phyloP scores from a whole-genome alignment of 2,888 invertebrate genomes.

The Barypeithes pellucidus region DNA sequence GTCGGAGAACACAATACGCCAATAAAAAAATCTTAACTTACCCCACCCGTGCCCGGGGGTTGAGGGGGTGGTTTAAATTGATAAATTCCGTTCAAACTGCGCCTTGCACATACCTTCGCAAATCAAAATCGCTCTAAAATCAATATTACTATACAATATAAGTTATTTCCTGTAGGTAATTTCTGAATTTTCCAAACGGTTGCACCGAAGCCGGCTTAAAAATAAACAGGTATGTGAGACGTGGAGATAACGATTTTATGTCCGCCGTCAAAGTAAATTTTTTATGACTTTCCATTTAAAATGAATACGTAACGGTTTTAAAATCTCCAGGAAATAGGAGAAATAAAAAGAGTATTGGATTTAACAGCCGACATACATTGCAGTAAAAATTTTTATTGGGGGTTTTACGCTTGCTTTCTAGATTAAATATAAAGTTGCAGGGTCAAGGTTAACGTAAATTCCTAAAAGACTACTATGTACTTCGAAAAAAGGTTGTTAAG shows the following conservation, averaged over 20 bases:
- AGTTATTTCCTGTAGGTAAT: background rate
- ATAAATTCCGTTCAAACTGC: too few species aligned
- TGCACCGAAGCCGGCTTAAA: constrained; percentile 16
- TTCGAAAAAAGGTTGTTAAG: too few species aligned
- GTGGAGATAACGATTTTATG: constrained; percentile 27
- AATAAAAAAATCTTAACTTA: too few species aligned
- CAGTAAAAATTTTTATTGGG: constrained; percentile 9
- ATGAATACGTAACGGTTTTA: constrained; percentile 12
- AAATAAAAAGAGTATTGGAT: background rate
- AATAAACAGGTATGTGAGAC: constrained; percentile 19
- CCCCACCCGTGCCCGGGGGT: too few species aligned
- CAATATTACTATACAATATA: background rate
- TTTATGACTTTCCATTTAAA: constrained; percentile 17
- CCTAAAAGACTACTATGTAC: too few species aligned
- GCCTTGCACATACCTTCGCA: background rate
- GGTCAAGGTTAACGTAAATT: constrained; percentile 3
- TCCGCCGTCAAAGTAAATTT: constrained; percentile 13
- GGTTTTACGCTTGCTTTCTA: constrained; percentile 1
- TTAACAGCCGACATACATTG: constrained; percentile 15
- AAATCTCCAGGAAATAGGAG: constrained; percentile 6
- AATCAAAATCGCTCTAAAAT: background rate
- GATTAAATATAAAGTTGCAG: constrained; percentile 15
- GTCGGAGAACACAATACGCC: too few species aligned
- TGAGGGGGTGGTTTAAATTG: too few species aligned
- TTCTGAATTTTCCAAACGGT: constrained; percentile 17